Conservation (phyloP, 2,888 invertebrate species). For the Dyspetes luteomarginatus region DNA sequence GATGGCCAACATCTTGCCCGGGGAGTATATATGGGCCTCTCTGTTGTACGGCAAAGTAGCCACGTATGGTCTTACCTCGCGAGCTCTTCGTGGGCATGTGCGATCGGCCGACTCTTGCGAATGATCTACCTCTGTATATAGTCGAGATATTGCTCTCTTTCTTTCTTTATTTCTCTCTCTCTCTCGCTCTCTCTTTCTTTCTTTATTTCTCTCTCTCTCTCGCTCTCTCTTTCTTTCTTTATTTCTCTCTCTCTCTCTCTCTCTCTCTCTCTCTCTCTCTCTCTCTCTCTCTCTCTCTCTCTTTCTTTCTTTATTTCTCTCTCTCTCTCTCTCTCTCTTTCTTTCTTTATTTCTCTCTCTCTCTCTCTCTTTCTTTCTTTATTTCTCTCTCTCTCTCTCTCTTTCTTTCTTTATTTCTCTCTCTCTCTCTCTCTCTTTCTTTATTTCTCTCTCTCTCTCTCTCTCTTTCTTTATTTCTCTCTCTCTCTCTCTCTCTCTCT, state of each 20-base stretch:
- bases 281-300: no score
- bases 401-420: not conserved
- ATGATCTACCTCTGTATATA: not conserved
- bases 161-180: not conserved
- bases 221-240: constrained; percentile 20
- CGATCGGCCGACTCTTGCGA: constrained; percentile 39
- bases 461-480: not conserved
- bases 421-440: constrained; percentile 4
- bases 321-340: no score
- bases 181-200: not conserved
- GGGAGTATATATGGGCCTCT: constrained; percentile 43
- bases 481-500: not conserved
- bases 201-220: not conserved
- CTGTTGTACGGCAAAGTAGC: constrained; percentile 62
- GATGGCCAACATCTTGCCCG: constrained; percentile 69
- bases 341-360: no score
- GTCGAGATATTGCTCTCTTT: not conserved
- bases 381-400: not conserved
- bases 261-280: no score
- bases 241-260: no score
- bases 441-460: not conserved
- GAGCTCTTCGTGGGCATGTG: constrained; percentile 31
- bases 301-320: no score
- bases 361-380: not conserved
- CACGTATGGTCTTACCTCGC: constrained; percentile 74